Conservation (phyloP, 1,140 invertebrate genomes). For the Centruroides sculpturatus region DNA sequence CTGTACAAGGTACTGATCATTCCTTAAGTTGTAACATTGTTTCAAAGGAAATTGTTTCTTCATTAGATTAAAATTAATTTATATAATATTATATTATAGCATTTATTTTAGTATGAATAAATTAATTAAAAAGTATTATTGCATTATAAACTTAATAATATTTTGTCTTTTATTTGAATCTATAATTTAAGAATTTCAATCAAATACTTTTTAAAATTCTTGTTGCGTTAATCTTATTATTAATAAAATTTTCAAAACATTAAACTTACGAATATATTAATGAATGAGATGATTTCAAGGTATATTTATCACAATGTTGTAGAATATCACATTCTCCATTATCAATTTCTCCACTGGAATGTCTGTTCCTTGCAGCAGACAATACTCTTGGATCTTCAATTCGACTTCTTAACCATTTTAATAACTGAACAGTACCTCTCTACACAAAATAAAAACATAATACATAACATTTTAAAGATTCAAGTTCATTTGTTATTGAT, state of each 20-base stretch:
- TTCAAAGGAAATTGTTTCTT: no score
- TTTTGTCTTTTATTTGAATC: no score
- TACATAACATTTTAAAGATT: neutral
- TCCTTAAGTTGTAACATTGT: no score
- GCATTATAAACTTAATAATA: no score
- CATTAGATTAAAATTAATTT: no score
- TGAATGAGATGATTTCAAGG: constrained; percentile 51
- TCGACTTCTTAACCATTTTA: constrained; percentile 57
- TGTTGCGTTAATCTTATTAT: no score
- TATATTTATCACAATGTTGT: constrained; percentile 32
- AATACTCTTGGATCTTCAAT: constrained; percentile 19
- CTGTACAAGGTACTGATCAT: no score
- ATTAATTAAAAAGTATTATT: no score
- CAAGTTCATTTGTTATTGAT: neutral
- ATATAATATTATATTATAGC: no score
- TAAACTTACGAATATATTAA: constrained; percentile 33
- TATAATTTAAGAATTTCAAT: no score
- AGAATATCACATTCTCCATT: neutral
- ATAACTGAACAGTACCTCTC: constrained; percentile 61
- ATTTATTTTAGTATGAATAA: no score
- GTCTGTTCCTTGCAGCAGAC: neutral
- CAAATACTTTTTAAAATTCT: no score
- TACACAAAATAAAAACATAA: constrained; percentile 14
- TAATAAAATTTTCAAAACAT: constrained; percentile 1
- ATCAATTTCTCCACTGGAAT: neutral